Conservation (phyloP, 64 coral and sea anemone genomes). For the Orbicella faveolata region DNA sequence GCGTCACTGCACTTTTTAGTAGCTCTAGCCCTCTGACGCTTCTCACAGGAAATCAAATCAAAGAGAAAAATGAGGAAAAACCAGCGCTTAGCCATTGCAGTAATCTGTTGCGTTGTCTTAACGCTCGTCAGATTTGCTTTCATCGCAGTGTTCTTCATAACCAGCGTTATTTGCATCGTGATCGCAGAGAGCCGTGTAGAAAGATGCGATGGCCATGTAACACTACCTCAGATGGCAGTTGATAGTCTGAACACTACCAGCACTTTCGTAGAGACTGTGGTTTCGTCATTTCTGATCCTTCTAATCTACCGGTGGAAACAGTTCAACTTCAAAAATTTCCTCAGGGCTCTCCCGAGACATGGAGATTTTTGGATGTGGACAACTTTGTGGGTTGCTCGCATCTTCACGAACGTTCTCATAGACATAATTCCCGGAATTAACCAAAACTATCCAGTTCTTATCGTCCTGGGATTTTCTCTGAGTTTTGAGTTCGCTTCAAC, state of each 20-base stretch:
- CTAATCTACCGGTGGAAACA: constrained; percentile 17
- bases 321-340: constrained; percentile 11
- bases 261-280: constrained; percentile 24
- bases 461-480: constrained; percentile 18
- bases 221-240: constrained; percentile 4
- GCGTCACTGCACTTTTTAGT: no score
- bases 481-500: constrained; percentile 16
- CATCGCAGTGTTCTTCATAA: constrained; percentile 5
- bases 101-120: not conserved
- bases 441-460: constrained; percentile 12
- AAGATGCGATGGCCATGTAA: constrained; percentile 19
- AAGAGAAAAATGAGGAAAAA: not conserved
- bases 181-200: constrained; percentile 14
- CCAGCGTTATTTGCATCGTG: constrained; percentile 21
- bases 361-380: constrained; percentile 33
- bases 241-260: constrained; percentile 23
- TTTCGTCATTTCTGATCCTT: constrained; percentile 32
- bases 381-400: constrained; percentile 19
- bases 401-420: constrained; percentile 30
- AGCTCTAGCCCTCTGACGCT: no score
- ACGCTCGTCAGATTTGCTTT: not conserved
- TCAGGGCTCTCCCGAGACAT: constrained; percentile 2
- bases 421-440: constrained; percentile 15
- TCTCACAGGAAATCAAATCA: not conserved
- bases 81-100: not conserved